Percentiles rank a stretch among this genome's conserved stretches.
Conservation (phyloP, 2,888 invertebrate genomes). For the Yponomeuta cagnagella region DNA sequence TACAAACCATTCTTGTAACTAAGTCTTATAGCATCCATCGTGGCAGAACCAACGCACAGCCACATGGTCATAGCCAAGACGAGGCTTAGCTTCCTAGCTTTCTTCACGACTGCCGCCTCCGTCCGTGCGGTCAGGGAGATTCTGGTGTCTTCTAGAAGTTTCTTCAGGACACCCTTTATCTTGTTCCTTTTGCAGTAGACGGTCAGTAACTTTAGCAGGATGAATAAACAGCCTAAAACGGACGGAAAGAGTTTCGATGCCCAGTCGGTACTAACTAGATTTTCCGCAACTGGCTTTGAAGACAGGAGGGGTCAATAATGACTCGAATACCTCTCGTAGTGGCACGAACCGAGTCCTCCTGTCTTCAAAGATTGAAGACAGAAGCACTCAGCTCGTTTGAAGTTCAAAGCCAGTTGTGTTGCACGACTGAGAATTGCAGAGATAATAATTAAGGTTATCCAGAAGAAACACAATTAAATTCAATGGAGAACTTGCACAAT, state of each 20-base stretch:
- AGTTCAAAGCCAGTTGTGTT: too few relatives aligned
- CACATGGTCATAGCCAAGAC: slow-evolving; percentile 29
- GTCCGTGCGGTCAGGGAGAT: slow-evolving; percentile 27
- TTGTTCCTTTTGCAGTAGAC: slow-evolving; percentile 33
- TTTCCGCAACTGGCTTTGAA: too few relatives aligned
- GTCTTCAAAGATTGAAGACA: too few relatives aligned
- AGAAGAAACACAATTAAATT: too few relatives aligned
- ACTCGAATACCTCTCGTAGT: too few relatives aligned
- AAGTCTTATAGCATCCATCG: slow-evolving; percentile 31
- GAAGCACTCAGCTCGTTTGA: too few relatives aligned
- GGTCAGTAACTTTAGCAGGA: slow-evolving; percentile 35
- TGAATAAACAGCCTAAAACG: slow-evolving; percentile 33
- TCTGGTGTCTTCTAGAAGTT: slow-evolving; percentile 38
- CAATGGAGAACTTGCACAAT: too few relatives aligned
- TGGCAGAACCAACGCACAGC: slow-evolving; percentile 19
- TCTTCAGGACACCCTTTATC: slow-evolving; percentile 33
- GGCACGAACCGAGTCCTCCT: too few relatives aligned
- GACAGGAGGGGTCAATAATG: too few relatives aligned
- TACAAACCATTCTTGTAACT: slow-evolving; percentile 38
- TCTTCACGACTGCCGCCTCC: slow-evolving; percentile 35
- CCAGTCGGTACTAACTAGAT: too few relatives aligned
- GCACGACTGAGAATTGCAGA: too few relatives aligned
- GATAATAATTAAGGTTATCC: too few relatives aligned
- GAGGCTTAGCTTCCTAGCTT: slow-evolving; percentile 25
- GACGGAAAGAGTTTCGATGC: background rate